These are phyloP conservation scores for Agrotis clavis DNA, from an alignment of 2,888 invertebrate species.

Conservation along the genomic window DNA sequence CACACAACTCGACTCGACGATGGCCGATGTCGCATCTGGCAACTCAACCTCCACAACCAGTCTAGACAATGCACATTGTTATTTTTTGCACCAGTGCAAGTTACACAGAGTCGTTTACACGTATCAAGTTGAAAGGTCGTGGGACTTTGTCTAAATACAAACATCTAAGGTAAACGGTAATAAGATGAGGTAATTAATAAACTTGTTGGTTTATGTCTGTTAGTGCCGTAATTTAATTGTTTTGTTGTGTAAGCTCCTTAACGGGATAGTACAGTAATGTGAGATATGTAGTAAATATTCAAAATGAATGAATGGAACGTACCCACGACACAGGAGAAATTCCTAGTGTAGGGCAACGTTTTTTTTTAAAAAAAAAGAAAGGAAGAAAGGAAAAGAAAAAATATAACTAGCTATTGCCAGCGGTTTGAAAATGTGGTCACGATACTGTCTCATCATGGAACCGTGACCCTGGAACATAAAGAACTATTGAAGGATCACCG, in stretches of 20 bases:
- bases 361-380: no score
- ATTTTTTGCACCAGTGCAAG: constrained; percentile 66
- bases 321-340: no score
- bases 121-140: constrained; percentile 58
- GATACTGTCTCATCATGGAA: no score
- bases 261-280: neutral
- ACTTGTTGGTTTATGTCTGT: constrained; percentile 30
- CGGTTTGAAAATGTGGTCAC: no score
- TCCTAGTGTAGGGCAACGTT: no score
- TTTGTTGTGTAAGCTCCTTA: neutral
- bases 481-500: neutral
- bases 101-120: constrained; percentile 34
- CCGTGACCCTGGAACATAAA: no score
- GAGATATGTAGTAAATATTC: neutral
- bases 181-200: constrained; percentile 31
- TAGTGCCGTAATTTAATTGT: constrained; percentile 18
- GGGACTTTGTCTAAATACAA: constrained; percentile 43
- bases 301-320: neutral
- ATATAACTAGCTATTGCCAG: no score
- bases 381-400: no score
- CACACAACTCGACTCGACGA: no score
- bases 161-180: constrained; percentile 18
- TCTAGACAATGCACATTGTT: constrained; percentile 77
- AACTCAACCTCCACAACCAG: constrained; percentile 27
- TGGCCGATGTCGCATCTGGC: constrained; percentile 59